phyloP scores from a whole-genome alignment of 2,113 vertebrate species.

The Oxyruncus cristatus region DNA sequence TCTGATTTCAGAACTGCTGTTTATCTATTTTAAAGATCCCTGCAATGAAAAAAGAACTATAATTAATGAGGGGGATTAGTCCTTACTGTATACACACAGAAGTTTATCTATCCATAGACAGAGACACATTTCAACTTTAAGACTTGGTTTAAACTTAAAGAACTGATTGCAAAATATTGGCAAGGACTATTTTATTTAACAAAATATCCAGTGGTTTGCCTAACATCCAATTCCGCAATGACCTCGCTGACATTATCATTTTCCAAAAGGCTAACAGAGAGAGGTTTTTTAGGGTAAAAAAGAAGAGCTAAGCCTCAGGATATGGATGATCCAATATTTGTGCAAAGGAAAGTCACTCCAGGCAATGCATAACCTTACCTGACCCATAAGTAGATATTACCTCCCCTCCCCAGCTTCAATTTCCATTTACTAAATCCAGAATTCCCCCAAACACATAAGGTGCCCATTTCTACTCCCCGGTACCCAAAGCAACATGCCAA shows the following conservation, averaged over 20 bases:
- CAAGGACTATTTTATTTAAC: conserved; percentile 23
- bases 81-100: neutral
- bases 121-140: neutral
- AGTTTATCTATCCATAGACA: conserved; percentile 29
- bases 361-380: conserved; percentile 8
- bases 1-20: conserved; percentile 39
- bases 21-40: conserved; percentile 52
- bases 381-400: neutral
- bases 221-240: conserved; percentile 39
- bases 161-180: conserved; percentile 34
- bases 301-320: conserved; percentile 28
- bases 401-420: neutral
- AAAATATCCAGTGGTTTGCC: conserved; percentile 30
- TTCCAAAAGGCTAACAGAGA: conserved; percentile 22
- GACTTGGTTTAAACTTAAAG: conserved; percentile 26
- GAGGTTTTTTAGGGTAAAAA: conserved; percentile 41
- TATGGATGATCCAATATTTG: neutral
- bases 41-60: neutral
- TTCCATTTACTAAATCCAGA: neutral
- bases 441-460: neutral
- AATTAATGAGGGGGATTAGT: conserved; percentile 42
- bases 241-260: conserved; percentile 38
- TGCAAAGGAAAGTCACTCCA: conserved; percentile 5
- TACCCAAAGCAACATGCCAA: neutral
- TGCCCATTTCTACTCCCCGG: neutral